Evolutionary conservation across 2,113 vertebrate genomes (phyloP).

Genomic region (Thalassarche chlororhynchos): DNA sequence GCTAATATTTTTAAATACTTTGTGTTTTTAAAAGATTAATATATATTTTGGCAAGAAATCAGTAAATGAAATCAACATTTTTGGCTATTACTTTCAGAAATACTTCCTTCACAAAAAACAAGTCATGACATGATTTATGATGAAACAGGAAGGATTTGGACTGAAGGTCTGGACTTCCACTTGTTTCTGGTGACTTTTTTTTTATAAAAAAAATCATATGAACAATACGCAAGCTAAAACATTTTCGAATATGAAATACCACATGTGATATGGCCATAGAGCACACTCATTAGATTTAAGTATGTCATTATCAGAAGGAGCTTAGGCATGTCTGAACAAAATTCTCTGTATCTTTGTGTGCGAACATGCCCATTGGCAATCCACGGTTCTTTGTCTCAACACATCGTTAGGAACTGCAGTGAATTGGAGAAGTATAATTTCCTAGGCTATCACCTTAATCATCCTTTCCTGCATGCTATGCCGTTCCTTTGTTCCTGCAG

Average conservation of each 20-base stretch:
- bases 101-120: neutral
- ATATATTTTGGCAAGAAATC: neutral
- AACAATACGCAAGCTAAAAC: neutral
- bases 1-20: neutral
- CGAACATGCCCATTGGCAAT: neutral
- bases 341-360: neutral
- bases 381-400: neutral
- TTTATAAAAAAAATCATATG: too few relatives aligned
- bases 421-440: neutral
- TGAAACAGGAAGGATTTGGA: neutral
- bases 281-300: neutral
- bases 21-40: neutral
- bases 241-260: neutral
- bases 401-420: neutral
- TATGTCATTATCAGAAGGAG: neutral
- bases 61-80: neutral
- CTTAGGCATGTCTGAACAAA: constrained; percentile 1
- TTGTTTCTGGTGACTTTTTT: neutral
- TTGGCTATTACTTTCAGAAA: neutral
- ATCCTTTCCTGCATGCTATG: neutral
- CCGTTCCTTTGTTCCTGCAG: neutral
- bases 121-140: neutral
- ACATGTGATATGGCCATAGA: neutral
- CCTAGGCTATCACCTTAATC: neutral
- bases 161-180: neutral